Evolutionary conservation across 2,113 vertebrate genomes (phyloP).

Genomic region (Ardeotis arabs): DNA sequence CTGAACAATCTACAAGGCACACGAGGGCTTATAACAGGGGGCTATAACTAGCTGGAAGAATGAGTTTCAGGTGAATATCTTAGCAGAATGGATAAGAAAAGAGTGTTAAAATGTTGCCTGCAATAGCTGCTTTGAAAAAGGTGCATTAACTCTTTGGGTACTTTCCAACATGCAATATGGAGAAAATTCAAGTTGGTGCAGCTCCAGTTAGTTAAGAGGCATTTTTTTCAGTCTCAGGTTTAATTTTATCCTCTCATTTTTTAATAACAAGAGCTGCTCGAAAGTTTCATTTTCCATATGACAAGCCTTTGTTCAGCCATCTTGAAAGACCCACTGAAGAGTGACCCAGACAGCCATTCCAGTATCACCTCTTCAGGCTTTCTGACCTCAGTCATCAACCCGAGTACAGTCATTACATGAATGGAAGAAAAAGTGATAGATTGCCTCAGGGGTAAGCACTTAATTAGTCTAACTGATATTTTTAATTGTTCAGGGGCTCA

Average conservation of each 20-base stretch:
- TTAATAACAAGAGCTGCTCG: background rate
- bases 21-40: background rate
- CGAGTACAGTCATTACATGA: background rate
- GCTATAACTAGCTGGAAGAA: background rate
- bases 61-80: background rate
- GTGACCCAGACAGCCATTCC: background rate
- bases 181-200: background rate
- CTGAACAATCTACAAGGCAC: background rate
- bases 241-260: background rate
- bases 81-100: background rate
- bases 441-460: background rate
- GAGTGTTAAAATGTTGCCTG: background rate
- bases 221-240: background rate
- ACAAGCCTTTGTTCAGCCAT: background rate
- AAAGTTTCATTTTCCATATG: background rate
- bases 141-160: background rate
- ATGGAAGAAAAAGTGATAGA: background rate
- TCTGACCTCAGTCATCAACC: background rate
- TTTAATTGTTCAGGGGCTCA: background rate
- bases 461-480: background rate
- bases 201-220: background rate
- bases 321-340: background rate
- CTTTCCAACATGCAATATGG: background rate
- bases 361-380: background rate
- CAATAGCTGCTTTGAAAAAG: background rate